Base-by-base conservation (phyloP, 2,888 invertebrate genomes). In the Diloba caeruleocephala region DNA sequence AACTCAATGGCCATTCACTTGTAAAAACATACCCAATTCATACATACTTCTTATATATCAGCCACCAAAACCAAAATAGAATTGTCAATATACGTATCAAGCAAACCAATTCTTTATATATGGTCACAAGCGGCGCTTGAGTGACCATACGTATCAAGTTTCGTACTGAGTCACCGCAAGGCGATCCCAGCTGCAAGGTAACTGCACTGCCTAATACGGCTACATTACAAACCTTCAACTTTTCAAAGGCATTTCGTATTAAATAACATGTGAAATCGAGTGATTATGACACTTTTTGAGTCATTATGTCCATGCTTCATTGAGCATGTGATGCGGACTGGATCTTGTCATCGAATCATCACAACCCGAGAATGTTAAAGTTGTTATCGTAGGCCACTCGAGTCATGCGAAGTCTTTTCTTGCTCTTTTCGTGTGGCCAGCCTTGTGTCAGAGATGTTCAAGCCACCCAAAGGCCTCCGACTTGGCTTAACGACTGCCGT, bases 121-220 rank as follows among this genome's bases (percentile, higher is more conserved):
- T 58, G 52, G 51, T 36, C 50, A 41, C 58, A 46, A 28, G 71
- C 50, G 69, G 63, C 71, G 72, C 69, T 69, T 66, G 70, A 75
- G 56, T 74, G 65, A 45, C 48, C 62, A 70, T 62, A 67, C 45
- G 53, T 76, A 68, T 80, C 68, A 38, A 42, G 64, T 81, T 64
- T 69, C 79, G 44, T 56, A 63, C 60, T 87, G 84, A 86, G 76
- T 85, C 85, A 85, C 70, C 66, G 85, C 82, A 83, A 86, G 78
- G 80, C 78, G 85, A 87, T 86, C 84, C 78, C 70, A 61, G 37
- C 32, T 52, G 71, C 85, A 85, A 88, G 87, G 87, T 84, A 75
- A 86, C 72, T 81, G 74, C 59, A 71, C 79, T 63, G 73, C 67
- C 79, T 52, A 72, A 75, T 71, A 59, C 73, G 68, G 66, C 33